Percentiles rank a stretch among this genome's conserved stretches.
Evolutionary conservation across 1,140 invertebrate genomes (phyloP).

Genomic region (Triops longicaudatus): DNA sequence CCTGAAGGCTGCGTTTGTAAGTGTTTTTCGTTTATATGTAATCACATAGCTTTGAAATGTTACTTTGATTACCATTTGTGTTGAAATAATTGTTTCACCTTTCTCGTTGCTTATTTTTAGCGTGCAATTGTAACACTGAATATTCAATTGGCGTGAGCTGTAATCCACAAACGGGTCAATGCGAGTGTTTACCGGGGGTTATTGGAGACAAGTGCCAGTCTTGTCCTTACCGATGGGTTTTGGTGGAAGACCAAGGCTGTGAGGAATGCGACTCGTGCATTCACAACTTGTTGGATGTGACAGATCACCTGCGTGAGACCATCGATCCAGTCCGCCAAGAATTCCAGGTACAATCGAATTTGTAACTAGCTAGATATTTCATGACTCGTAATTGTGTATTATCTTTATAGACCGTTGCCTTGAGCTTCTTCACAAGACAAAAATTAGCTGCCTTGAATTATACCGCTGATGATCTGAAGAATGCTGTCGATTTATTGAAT

Average conservation of each 20-base stretch:
- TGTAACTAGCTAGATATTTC: constrained; percentile 11
- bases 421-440: constrained; percentile 67
- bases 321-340: constrained; percentile 58
- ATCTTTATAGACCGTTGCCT: constrained; percentile 51
- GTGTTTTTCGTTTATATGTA: constrained; percentile 36
- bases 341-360: constrained; percentile 48
- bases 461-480: constrained; percentile 50
- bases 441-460: constrained; percentile 64
- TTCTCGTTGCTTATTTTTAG: constrained; percentile 41
- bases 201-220: constrained; percentile 90
- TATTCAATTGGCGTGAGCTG: constrained; percentile 84
- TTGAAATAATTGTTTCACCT: background rate
- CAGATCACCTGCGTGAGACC: constrained; percentile 57
- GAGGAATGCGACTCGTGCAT: constrained; percentile 80
- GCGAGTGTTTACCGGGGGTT: constrained; percentile 88
- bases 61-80: background rate
- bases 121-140: constrained; percentile 75
- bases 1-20: constrained; percentile 75
- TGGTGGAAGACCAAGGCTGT: constrained; percentile 60
- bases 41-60: background rate
- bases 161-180: constrained; percentile 79
- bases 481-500: constrained; percentile 56
- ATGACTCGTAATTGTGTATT: background rate
- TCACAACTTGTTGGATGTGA: constrained; percentile 74
- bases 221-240: constrained; percentile 76